Evolutionary conservation across 2,113 vertebrate species (phyloP), one percentile per base, ranked within the genome.

Genomic region (Echinops telfairi): DNA sequence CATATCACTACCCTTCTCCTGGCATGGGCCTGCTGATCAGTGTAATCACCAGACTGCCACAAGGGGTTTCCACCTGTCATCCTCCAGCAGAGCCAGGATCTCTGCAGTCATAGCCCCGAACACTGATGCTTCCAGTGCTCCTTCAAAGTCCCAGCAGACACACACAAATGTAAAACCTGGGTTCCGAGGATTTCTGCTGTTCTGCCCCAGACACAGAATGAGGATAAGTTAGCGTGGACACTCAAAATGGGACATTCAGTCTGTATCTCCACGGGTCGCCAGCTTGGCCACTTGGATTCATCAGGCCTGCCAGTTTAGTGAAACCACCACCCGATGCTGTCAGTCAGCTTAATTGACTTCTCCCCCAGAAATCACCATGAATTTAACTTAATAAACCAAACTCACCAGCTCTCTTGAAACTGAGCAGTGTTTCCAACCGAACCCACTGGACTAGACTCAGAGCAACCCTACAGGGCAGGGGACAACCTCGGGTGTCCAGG

Each of bases 141-240:
- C 60, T 91, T 71, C 38, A 6, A 17, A 62, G 87, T 78, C 82
- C 76, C 77, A 93, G 27, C 27, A 85, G 88, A 75, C 91, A 83
- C 53, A 68, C 77, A 73, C 27, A 14, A 31, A 89, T 62, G 22
- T 62, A 78, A 36, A 36, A 79, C 2, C 22, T 17, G 31, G 2
- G 22, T 70, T 86, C 84, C 25, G 53, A 83, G 14, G 17, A 79
- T 27, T 29, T 80, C 68, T 78, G 53, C 43, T 81, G 0, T 64
- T 40, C 33, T 2, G 25, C 15, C 68, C 64, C 58, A 83, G 33
- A 25, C 5, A 71, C n/a, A 66, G 86, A 36, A 43, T 25, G 33
- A 82, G 62, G 40, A 80, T 29, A 91, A 86, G 68, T 1, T 0
- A 1, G 25, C 64, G 19, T 83, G 4, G 83, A 91, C 81, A 36